phyloP scores from a whole-genome alignment of 1,140 invertebrate species.

The Hermetia illucens region DNA sequence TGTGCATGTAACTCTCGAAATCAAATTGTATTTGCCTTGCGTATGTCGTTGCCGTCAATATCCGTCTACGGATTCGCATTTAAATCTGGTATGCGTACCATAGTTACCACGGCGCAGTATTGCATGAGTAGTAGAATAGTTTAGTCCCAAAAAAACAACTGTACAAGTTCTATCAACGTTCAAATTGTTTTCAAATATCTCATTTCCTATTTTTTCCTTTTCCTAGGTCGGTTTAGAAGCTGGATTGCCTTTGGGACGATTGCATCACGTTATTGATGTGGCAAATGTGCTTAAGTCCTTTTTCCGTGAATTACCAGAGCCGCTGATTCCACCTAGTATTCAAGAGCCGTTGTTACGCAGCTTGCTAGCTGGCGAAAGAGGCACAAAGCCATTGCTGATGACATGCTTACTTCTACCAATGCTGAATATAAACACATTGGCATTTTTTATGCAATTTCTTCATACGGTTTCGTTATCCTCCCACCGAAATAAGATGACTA shows the following conservation, averaged over 20 bases:
- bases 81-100: too few species aligned
- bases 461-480: constrained; percentile 41
- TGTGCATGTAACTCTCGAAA: too few species aligned
- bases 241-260: constrained; percentile 45
- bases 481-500: constrained; percentile 66
- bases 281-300: constrained; percentile 71
- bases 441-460: constrained; percentile 53
- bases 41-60: too few species aligned
- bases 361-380: constrained; percentile 30
- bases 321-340: constrained; percentile 48
- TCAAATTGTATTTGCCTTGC: too few species aligned
- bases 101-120: too few species aligned
- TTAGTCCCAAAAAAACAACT: not conserved
- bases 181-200: constrained; percentile 3
- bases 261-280: constrained; percentile 62
- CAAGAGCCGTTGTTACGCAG: constrained; percentile 64
- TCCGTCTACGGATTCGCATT: too few species aligned
- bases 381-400: constrained; percentile 40
- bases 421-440: constrained; percentile 48
- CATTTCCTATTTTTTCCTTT: constrained; percentile 10
- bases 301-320: constrained; percentile 64
- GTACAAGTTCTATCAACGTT: not conserved
- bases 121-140: too few species aligned
- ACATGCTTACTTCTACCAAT: constrained; percentile 48
- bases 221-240: constrained; percentile 43